Conservation (phyloP, 2,113 vertebrate genomes). For the Seriola dumerili region DNA sequence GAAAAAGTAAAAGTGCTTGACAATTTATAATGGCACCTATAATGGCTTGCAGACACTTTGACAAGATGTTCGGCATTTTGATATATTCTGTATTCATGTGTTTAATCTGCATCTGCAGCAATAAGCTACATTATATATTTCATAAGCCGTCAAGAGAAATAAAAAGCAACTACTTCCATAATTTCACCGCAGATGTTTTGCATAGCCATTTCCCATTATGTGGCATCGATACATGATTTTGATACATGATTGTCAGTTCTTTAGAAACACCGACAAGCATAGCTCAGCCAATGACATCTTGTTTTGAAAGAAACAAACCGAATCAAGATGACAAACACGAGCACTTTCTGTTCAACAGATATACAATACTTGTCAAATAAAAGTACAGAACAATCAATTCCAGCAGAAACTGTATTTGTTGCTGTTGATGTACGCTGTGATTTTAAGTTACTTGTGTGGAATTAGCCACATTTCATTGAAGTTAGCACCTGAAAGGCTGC, state of each 20-base stretch:
- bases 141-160: not conserved
- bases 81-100: not conserved
- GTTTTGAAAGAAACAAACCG: constrained; percentile 15
- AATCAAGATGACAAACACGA: constrained; percentile 8
- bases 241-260: constrained; percentile 6
- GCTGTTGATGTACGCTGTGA: not conserved
- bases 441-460: not conserved
- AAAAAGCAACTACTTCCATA: not conserved
- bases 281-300: not conserved
- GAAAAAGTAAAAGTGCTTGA: not conserved
- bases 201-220: not conserved
- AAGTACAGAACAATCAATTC: constrained; percentile 4
- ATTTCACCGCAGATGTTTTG: not conserved
- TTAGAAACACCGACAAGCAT: not conserved
- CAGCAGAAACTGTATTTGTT: not conserved
- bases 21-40: not conserved
- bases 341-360: not conserved
- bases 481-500: not conserved
- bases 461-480: constrained; percentile 30
- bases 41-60: not conserved
- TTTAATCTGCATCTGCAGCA: not conserved
- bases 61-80: not conserved
- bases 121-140: not conserved
- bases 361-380: constrained; percentile 7
- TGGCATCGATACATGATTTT: constrained; percentile 9